A percentile compares a stretch with the other conserved stretches of the same genome.
Evolutionary conservation across 2,113 vertebrate species (phyloP).

Genomic region (Gopherus flavomarginatus): DNA sequence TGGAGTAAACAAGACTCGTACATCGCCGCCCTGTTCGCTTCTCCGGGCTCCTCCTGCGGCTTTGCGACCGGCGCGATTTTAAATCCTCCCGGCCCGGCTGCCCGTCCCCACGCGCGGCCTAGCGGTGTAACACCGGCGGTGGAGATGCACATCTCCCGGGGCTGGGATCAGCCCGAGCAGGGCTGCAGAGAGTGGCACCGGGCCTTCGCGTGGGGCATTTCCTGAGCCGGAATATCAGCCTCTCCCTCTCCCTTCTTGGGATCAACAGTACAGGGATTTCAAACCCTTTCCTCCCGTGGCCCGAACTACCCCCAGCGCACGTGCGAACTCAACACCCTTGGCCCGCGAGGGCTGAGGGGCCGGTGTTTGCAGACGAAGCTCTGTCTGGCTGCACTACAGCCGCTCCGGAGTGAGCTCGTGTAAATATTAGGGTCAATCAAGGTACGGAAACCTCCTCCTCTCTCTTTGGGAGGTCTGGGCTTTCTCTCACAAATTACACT

Average conservation of each 20-base stretch:
- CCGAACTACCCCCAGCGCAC: background rate
- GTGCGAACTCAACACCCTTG: background rate
- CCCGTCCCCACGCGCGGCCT: too few relatives aligned
- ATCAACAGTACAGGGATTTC: background rate
- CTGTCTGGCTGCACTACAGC: background rate
- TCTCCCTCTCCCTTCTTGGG: background rate
- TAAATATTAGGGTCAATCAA: background rate
- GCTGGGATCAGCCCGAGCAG: background rate
- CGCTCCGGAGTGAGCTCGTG: too few relatives aligned
- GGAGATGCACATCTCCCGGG: too few relatives aligned
- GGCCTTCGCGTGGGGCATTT: too few relatives aligned
- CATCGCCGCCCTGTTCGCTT: background rate
- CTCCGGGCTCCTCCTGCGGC: background rate
- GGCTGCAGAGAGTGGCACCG: too few relatives aligned
- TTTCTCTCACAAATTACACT: background rate
- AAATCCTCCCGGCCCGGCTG: background rate
- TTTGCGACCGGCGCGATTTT: background rate
- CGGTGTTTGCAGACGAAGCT: background rate
- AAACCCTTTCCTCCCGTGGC: background rate
- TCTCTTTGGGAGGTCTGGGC: background rate
- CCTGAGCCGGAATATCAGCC: background rate
- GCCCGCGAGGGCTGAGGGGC: background rate
- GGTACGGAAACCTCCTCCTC: background rate
- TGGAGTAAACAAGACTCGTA: background rate
- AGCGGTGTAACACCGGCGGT: too few relatives aligned